phyloP scores from a whole-genome alignment of 2,888 invertebrate species.

The Drosophila pegasa region DNA sequence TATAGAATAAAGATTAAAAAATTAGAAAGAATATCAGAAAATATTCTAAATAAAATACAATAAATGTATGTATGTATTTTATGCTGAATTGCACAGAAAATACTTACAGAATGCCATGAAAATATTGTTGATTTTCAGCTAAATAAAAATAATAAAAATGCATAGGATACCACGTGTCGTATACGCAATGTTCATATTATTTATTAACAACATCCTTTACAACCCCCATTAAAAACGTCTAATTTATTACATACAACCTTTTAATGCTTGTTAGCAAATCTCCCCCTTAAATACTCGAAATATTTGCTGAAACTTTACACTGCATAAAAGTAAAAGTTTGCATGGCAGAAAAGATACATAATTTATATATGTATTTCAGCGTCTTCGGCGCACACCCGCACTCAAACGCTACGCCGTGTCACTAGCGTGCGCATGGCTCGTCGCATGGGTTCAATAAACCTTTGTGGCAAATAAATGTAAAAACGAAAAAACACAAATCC shows the following conservation, averaged over 20 bases:
- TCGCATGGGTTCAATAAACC: slow-evolving; percentile 51
- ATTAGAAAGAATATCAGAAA: no score
- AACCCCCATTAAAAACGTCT: background rate
- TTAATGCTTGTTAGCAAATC: background rate
- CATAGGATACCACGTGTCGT: background rate
- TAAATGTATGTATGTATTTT: no score
- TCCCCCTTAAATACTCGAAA: background rate
- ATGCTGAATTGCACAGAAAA: no score
- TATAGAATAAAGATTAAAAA: no score
- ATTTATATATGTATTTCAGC: slow-evolving; percentile 4
- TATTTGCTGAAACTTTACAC: background rate
- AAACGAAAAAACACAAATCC: background rate
- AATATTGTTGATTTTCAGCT: background rate
- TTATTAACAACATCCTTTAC: background rate
- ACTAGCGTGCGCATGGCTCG: slow-evolving; percentile 9
- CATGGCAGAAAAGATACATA: slow-evolving; percentile 1
- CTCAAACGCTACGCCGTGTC: background rate
- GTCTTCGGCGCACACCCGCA: background rate
- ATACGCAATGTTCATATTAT: background rate
- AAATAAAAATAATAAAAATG: background rate
- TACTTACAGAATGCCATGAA: background rate
- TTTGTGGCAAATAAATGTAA: slow-evolving; percentile 18
- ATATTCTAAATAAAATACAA: no score
- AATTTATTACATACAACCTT: background rate
- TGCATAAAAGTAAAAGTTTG: slow-evolving; percentile 9